Base-by-base conservation (phyloP, 1,140 invertebrate genomes). In the Drosophila auraria region DNA sequence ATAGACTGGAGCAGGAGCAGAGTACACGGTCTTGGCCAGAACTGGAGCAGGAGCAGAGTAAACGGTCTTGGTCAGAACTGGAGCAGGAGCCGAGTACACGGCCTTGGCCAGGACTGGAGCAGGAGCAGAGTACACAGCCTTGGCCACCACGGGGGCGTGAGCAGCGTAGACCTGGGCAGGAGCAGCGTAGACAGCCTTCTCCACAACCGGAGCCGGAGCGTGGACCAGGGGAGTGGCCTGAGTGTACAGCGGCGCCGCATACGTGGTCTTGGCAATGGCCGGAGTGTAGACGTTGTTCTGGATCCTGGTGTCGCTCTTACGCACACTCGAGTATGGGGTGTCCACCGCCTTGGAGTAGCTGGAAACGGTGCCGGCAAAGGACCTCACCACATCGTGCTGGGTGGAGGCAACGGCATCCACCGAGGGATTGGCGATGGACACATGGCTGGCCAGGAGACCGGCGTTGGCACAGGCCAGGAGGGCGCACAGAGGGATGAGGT, bases 321-420 rank as follows among this genome's bases (percentile, higher is more conserved):
- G 94, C 14, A 95, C 95, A 81, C 94, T 95, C 63, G 95, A 95
- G 93, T 94, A 95, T 15, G 95, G 94, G 36, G 94, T 94, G 73
- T 95, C 95, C 11, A 95, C 94, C 14, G 95, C 94, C 91, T 95
- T 95, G 65, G 94, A 94, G 93, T 95, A 95, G 71, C 94, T 93
- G 47, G 95, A 95, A 4, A 95, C 93, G n/a, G 94, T 94, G 72
- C 95, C 95, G 65, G 93, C 95, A 36, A 94, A 91, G 38, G 94
- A 94, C 36, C 95, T 93, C 20, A 95, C 81, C 14, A 94, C 94
- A 80, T 94, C 94, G 72, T 95, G 94, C 36, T 94, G 94, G 15
- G 94, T 93, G 40, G 94, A 76, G 42, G 94, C 95, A 30, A 94
- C 86, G 44, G 94, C 94, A 57, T 93, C 87, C 49, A 91, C 83